Conservation (phyloP, 1,140 invertebrate species). For the Bombus difficillimus region DNA sequence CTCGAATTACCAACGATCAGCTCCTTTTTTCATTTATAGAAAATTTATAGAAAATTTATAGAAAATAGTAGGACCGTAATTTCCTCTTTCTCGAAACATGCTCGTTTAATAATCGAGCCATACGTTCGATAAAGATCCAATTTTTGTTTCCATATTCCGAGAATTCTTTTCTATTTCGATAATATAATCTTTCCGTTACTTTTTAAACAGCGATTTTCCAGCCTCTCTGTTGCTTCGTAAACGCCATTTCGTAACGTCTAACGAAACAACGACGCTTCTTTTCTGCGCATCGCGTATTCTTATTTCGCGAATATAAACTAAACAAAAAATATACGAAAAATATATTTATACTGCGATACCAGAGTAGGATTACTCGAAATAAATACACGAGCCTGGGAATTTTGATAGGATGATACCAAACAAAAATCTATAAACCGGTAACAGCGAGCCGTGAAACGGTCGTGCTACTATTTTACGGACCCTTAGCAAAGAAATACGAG, state of each 20-base stretch:
- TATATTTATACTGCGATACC: not conserved
- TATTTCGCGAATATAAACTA: conserved; percentile 23
- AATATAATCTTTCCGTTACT: not conserved
- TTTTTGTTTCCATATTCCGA: not conserved
- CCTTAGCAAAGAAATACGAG: conserved; percentile 18
- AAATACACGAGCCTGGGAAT: not conserved
- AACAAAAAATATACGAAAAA: not conserved
- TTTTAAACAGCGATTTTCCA: not conserved
- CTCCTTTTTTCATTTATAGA: not conserved
- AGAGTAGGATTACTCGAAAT: not conserved
- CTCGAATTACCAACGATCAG: not conserved
- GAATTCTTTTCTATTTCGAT: not conserved
- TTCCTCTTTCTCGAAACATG: too few species aligned
- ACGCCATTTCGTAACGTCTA: not conserved
- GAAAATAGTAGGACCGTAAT: not conserved
- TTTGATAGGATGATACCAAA: not conserved
- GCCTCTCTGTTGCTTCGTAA: not conserved
- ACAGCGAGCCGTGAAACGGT: conserved; percentile 4
- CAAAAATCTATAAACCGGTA: not conserved
- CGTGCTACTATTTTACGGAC: conserved; percentile 5
- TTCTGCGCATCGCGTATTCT: too few species aligned
- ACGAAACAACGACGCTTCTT: conserved; percentile 4
- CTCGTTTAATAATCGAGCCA: too few species aligned
- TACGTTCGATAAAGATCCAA: not conserved
- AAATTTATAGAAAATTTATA: too few species aligned